Evolutionary conservation across 2,888 invertebrate genomes (phyloP).

Genomic region (Hemaris fuciformis): DNA sequence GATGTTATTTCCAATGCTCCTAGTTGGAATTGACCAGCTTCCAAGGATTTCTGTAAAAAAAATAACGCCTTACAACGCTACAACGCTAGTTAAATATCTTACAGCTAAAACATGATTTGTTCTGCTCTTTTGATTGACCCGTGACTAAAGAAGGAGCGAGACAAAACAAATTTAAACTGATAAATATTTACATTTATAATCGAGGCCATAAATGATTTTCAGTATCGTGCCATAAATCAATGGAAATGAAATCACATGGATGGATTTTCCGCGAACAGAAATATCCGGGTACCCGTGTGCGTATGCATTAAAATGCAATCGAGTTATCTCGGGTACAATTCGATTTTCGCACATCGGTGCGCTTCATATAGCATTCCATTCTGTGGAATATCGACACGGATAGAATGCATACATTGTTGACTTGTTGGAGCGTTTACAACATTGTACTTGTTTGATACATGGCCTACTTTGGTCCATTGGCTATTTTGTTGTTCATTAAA

Average conservation of each 20-base stretch:
- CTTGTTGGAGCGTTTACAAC: not conserved
- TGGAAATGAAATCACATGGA: not conserved
- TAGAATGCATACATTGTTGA: conserved; percentile 8
- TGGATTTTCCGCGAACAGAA: not conserved
- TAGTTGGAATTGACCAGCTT: too few species aligned
- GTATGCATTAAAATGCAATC: conserved; percentile 12
- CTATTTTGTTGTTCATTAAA: not conserved
- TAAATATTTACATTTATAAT: too few species aligned
- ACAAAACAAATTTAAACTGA: too few species aligned
- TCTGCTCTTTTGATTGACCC: too few species aligned
- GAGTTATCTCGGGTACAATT: not conserved
- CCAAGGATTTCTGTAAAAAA: too few species aligned
- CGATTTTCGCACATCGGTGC: conserved; percentile 7
- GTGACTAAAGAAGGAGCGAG: too few species aligned
- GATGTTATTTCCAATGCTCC: too few species aligned
- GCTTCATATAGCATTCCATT: conserved; percentile 11
- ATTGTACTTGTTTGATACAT: not conserved
- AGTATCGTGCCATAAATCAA: not conserved
- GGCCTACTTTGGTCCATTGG: not conserved
- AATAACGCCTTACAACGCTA: too few species aligned
- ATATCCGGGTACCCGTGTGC: not conserved
- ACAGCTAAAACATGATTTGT: too few species aligned
- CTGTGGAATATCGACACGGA: conserved; percentile 9
- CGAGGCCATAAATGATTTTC: not conserved
- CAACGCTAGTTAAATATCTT: too few species aligned